Percentiles rank a stretch among this genome's conserved stretches.
Conservation (phyloP, 1,140 invertebrate species). For the Aradophagus sp. region DNA sequence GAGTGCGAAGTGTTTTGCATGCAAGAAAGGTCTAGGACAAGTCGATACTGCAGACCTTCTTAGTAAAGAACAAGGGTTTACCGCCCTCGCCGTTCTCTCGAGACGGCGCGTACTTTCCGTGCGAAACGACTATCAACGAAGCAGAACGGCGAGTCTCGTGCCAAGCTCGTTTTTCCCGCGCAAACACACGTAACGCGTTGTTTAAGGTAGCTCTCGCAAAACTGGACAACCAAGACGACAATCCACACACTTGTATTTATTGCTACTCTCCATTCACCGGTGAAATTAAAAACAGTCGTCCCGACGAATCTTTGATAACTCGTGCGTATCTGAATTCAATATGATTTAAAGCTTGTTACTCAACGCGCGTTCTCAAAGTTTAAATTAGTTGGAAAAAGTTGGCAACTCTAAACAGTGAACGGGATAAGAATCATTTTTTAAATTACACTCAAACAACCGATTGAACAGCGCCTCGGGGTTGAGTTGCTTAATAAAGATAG, state of each 20-base stretch:
- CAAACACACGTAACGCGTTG: conserved; percentile 20
- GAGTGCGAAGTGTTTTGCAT: conserved; percentile 46
- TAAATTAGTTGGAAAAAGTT: conserved; percentile 24
- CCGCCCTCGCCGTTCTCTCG: conserved; percentile 34
- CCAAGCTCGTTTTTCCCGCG: conserved; percentile 8
- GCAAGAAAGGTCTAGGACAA: conserved; percentile 58
- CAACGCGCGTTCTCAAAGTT: conserved; percentile 17
- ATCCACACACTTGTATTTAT: neutral
- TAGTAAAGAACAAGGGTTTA: conserved; percentile 50
- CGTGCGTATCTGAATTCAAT: too few relatives aligned
- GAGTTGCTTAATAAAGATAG: too few relatives aligned
- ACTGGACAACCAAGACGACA: conserved; percentile 14
- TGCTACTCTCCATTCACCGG: too few relatives aligned
- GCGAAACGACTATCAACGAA: conserved; percentile 35
- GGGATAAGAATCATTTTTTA: neutral
- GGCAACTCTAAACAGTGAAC: neutral
- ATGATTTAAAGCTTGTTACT: conserved; percentile 13
- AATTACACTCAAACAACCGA: neutral
- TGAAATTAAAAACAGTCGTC: conserved; percentile 15
- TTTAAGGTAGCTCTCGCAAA: conserved; percentile 12
- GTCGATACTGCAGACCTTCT: conserved; percentile 52
- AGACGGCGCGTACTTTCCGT: conserved; percentile 39
- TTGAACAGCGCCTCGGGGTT: neutral
- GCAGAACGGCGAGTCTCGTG: conserved; percentile 32
- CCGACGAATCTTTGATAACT: conserved; percentile 18